Percentiles rank a stretch among this genome's conserved stretches.
phyloP scores from a whole-genome alignment of 2,113 vertebrate genomes.

The Colius striatus region DNA sequence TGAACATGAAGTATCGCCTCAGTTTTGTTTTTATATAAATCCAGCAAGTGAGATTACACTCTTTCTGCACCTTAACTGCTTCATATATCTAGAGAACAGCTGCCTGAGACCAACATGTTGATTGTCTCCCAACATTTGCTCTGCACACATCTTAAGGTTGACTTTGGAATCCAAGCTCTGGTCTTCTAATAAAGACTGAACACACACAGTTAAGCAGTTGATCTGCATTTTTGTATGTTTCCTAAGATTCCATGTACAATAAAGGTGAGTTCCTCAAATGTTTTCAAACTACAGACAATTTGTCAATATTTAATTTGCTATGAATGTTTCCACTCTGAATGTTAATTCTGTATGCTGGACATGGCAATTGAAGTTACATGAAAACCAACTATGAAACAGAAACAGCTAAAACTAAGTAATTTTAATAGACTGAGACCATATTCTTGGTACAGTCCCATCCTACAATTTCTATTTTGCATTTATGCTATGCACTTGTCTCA shows the following conservation, averaged over 20 bases:
- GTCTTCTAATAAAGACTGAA: not conserved
- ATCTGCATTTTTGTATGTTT: not conserved
- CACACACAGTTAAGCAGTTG: not conserved
- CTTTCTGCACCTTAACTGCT: not conserved
- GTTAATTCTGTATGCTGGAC: not conserved
- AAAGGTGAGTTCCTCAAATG: not conserved
- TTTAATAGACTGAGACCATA: not conserved
- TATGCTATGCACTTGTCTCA: not conserved
- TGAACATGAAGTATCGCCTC: not conserved
- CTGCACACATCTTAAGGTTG: not conserved
- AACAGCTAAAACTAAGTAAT: not conserved
- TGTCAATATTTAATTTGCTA: not conserved
- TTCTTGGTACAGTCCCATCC: not conserved
- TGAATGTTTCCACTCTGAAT: not conserved
- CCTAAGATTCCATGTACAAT: not conserved
- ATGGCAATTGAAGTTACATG: not conserved
- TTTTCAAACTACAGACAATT: not conserved
- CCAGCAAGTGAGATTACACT: not conserved
- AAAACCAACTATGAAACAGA: not conserved
- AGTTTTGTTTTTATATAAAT: not conserved
- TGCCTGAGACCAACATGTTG: not conserved
- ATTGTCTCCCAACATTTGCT: not conserved
- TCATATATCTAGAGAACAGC: not conserved
- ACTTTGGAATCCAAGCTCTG: not conserved
- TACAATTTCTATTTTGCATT: not conserved